Evolutionary conservation across 2,113 vertebrate genomes (phyloP).

Genomic region (Chrysochloris asiatica): DNA sequence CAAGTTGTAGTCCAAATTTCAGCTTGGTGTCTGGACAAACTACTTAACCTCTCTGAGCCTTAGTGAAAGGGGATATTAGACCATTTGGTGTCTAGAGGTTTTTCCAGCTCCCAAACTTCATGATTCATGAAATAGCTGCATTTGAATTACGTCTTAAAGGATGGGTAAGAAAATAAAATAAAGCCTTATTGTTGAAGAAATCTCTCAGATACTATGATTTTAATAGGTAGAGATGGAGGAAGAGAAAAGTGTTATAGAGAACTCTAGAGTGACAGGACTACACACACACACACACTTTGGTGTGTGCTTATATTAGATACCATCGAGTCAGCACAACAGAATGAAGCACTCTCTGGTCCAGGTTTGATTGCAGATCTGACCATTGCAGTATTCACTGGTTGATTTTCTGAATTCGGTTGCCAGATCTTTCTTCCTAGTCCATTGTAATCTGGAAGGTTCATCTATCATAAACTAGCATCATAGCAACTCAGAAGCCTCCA

Average conservation of each 20-base stretch:
- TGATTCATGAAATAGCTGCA: background rate
- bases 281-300: background rate
- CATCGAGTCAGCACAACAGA: background rate
- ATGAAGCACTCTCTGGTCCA: background rate
- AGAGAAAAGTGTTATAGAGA: background rate
- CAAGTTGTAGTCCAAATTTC: background rate
- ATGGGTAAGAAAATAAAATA: background rate
- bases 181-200: conserved; percentile 3
- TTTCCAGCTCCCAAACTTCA: background rate
- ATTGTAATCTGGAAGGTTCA: background rate
- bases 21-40: background rate
- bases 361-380: background rate
- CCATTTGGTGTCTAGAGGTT: background rate
- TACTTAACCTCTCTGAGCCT: background rate
- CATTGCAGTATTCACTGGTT: background rate
- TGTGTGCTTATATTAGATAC: no score
- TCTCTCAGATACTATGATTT: background rate
- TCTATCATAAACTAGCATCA: no score
- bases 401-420: background rate
- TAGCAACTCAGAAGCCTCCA: background rate
- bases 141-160: conserved; percentile 29
- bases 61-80: background rate
- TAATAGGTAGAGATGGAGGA: background rate
- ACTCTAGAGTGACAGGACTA: background rate
- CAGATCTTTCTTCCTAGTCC: background rate